Base-by-base conservation (phyloP, 2,113 vertebrate genomes). In the Passer domesticus region DNA sequence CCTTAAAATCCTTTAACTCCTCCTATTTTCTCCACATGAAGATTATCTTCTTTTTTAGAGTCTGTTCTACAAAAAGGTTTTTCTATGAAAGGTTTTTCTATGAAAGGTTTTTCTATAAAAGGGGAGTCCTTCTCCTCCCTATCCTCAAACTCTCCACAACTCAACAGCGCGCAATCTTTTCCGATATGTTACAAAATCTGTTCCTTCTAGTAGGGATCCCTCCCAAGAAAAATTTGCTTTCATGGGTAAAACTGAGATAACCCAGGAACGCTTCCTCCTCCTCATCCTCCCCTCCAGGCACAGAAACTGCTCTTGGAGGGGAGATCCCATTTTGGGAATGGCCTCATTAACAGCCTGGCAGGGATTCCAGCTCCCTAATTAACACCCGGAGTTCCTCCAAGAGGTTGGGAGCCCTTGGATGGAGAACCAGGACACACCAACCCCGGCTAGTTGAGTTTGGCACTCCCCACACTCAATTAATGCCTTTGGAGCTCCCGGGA, bases 101-200 rank as follows among this genome's bases (percentile, higher is more conserved):
- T 4, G 2, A 53, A 53, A 53, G 8, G 5, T 53, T 67, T 66
- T 56, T 30, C 27, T 37, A 9, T 23, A 43, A 64, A 68, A 78
- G 13, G 8, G 22, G 11, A 7, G 6, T 2, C 6, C 30, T 46
- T 73, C 43, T 58, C 23, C 23, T 35, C 23, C 27, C 4, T 77
- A 43, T 56, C 13, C 20, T 60, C 49, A 73, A 76, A 69, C 35
- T 52, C 33, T 73, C 49, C 39, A 3, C 17, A 25, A 35, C 19
- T 22, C 37, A 60, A 44, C 7, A 17, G 7, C 27, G 17, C 15
- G 3, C 11, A 31, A 49, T 47, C 6, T 27, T 68, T 52, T 58
- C 9, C 30, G 5, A 10, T 13, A 3, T 14, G 23, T 58, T 1
- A 2, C 7, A n/a, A 67, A 79, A 16, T 2, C 5, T 5, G n/a